A percentile compares a stretch with the other conserved stretches of the same genome.
Conservation (phyloP, 2,888 invertebrate species). For the Caenorhabditis uteleia region DNA sequence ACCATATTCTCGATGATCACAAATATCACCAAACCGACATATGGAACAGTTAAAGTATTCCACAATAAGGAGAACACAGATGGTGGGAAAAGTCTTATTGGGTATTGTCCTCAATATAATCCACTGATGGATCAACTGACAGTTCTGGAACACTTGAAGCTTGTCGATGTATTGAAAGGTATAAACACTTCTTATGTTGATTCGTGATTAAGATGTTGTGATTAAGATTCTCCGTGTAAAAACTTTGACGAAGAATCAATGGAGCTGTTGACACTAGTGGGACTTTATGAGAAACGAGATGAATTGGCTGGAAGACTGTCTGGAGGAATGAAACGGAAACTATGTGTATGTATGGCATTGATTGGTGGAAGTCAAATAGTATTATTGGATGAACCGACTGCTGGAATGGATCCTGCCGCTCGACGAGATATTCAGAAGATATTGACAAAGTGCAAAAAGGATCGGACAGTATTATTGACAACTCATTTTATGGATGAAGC, state of each 20-base stretch:
- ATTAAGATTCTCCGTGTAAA: too few species aligned
- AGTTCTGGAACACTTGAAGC: conserved; percentile 53
- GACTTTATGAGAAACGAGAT: too few species aligned
- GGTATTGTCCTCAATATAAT: conserved; percentile 38
- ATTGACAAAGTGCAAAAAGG: conserved; percentile 44
- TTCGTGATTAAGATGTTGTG: too few species aligned
- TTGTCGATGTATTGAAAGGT: conserved; percentile 40
- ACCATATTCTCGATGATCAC: conserved; percentile 40
- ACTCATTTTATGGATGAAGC: conserved; percentile 69
- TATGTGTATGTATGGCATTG: conserved; percentile 64
- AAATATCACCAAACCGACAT: conserved; percentile 32
- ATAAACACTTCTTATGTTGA: not conserved
- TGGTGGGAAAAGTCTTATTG: conserved; percentile 5
- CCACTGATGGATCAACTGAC: conserved; percentile 55
- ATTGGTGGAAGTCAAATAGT: conserved; percentile 56
- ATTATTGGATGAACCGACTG: conserved; percentile 62
- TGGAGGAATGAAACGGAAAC: conserved; percentile 66
- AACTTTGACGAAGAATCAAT: too few species aligned
- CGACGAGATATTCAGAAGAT: conserved; percentile 47
- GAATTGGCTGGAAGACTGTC: too few species aligned
- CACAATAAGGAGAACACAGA: conserved; percentile 5
- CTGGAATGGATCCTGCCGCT: conserved; percentile 55
- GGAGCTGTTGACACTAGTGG: too few species aligned
- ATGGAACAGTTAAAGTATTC: conserved; percentile 8
- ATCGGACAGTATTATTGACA: conserved; percentile 61